Conservation (phyloP, 2,113 vertebrate genomes). For the Meleagris gallopavo region DNA sequence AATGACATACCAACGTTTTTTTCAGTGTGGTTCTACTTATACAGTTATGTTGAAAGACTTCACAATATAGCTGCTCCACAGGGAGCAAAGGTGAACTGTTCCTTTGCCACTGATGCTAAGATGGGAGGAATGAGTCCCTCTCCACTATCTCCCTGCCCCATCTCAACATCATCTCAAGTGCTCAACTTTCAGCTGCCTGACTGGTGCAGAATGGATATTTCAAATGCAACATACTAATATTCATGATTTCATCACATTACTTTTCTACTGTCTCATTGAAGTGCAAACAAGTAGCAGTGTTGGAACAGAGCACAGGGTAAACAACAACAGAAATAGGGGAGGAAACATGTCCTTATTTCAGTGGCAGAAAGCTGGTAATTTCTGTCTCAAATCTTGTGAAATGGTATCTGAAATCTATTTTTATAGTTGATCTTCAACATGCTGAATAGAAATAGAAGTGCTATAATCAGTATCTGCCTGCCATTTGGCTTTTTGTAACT, state of each 20-base stretch:
- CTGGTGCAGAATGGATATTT: not conserved
- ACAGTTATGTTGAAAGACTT: not conserved
- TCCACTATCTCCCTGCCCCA: not conserved
- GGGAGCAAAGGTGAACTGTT: not conserved
- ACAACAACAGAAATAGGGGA: not conserved
- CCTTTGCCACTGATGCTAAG: no score
- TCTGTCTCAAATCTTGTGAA: not conserved
- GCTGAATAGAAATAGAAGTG: not conserved
- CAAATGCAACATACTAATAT: slow-evolving; percentile 15
- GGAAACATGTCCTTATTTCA: not conserved
- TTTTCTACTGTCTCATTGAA: slow-evolving; percentile 30
- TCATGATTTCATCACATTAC: not conserved
- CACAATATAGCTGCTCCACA: not conserved
- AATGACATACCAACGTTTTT: no score
- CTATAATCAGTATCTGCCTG: not conserved
- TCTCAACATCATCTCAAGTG: not conserved
- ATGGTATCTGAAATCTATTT: not conserved
- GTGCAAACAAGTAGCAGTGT: not conserved
- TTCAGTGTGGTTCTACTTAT: not conserved
- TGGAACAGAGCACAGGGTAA: slow-evolving; percentile 39
- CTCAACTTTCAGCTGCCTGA: not conserved
- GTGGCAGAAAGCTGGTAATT: slow-evolving; percentile 4
- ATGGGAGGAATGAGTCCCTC: not conserved
- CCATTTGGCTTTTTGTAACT: not conserved
- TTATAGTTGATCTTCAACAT: not conserved